Base-by-base conservation (phyloP, 2,797 vertebrate species). In the Tympanoctomys barrerae region DNA sequence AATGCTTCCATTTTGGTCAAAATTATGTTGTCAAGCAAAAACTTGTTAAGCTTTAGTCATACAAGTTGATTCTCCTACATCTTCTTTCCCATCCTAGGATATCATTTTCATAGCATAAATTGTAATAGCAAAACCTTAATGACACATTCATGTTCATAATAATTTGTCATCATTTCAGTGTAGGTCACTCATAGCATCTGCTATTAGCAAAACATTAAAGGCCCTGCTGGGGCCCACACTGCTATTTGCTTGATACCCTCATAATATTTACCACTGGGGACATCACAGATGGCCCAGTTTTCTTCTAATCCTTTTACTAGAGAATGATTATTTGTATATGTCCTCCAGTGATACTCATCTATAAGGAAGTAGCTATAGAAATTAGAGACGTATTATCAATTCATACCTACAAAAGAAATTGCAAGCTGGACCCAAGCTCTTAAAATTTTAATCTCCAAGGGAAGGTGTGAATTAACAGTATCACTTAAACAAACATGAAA, bases 171-270 rank as follows among this genome's bases (percentile, higher is more conserved):
- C 79, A 85, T 96, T 95, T 84, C 49, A 73, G 62, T 36, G 80
- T 87, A 91, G 86, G 84, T 94, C 93, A 95, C 39, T 95, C 86
- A 95, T 70, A 91, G 77, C 90, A 91, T 95, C 87, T 84, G 42
- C 42, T 83, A 93, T 91, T 93, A 90, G 66, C 82, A 83, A 91
- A 77, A 59, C 77, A 87, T 87, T 95, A 95, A 88, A 86, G n/a
- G 49, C 59, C 36, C 86, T 96, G 36, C 49, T 19, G 59, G 79
- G 85, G 16, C 2, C 92, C 54, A 79, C 77, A 68, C 84, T 94
- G 64, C 78, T 96, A 88, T 81, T 94, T 96, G 49, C 42, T 95
- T 95, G 80, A 92, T 64, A 95, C 79, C 42, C 59, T 84, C 79
- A 94, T 91, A 94, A 71, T 95, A 94, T 90, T 87, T 95, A 94